Evolutionary conservation across 2,113 vertebrate species (phyloP), one percentile per base, ranked within the genome.

Genomic region (Pteropus alecto): DNA sequence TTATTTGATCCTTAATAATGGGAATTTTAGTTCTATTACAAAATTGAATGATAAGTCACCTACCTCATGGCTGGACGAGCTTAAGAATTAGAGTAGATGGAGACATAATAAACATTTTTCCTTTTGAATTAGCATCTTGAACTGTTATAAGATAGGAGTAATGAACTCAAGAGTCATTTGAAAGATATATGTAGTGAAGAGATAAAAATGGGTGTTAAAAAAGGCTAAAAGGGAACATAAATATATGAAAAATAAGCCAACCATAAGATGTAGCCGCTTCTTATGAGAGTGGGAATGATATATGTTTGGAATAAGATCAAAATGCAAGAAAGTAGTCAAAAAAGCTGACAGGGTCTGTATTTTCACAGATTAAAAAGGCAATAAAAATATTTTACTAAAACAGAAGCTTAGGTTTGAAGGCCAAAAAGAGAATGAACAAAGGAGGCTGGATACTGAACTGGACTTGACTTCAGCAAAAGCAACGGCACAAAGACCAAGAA

Each of bases 71-170:
- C 8, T 68, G 48, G 79, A 74, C 10, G 5, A 87, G 4, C 51
- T 61, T 81, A 87, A 96, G 76, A 96, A 85, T 85, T n/a, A 94
- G 19, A 95, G 43, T 35, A 87, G 10, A 26, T 81, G 54, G 15
- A 68, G 26, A 93, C 8, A 78, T 7, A 51, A 84, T 61, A 86
- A 84, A 84, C 18, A 13, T 38, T 82, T 65, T 84, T 85, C 46
- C 61, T 96, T 96, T 84, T 90, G 22, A 63, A 95, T 61, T 76
- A 77, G 41, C 65, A 90, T 46, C 51, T 88, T 85, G 11, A 88
- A 93, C n/a, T 89, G 61, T 86, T 73, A 46, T 70, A 70, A 70
- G 73, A 88, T 5, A 96, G 65, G 16, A 92, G 15, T 77, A 92
- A 87, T 70, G 46, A 96, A 93, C 38, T 13, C 78, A 93, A 79